Conservation (phyloP, 2,797 vertebrate species). For the Clarias fuscus region DNA sequence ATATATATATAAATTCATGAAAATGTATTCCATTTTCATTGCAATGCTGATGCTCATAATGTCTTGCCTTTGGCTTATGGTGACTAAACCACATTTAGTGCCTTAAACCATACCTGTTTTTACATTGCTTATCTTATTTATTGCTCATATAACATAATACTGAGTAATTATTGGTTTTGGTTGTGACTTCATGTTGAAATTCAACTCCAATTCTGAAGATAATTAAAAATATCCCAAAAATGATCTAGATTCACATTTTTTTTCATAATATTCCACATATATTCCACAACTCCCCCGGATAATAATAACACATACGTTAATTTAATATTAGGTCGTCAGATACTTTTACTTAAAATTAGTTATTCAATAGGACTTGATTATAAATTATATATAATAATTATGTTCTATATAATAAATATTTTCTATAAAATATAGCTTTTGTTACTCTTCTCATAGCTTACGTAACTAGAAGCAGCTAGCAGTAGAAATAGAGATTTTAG, state of each 20-base stretch:
- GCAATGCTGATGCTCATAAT: background rate
- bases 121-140: background rate
- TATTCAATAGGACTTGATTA: background rate
- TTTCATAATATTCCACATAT: background rate
- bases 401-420: background rate
- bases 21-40: background rate
- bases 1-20: background rate
- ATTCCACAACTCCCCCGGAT: no score
- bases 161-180: background rate
- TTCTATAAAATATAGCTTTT: background rate
- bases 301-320: background rate
- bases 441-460: background rate
- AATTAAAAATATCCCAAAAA: background rate
- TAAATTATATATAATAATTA: no score
- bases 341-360: background rate
- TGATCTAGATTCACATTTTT: no score
- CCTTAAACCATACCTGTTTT: background rate
- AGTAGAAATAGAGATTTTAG: background rate
- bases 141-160: background rate
- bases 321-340: background rate
- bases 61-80: background rate
- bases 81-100: background rate
- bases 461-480: background rate
- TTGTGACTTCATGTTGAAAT: background rate
- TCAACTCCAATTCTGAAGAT: background rate